phyloP scores from a whole-genome alignment of 1,140 invertebrate species.

The Drosophila saltans region DNA sequence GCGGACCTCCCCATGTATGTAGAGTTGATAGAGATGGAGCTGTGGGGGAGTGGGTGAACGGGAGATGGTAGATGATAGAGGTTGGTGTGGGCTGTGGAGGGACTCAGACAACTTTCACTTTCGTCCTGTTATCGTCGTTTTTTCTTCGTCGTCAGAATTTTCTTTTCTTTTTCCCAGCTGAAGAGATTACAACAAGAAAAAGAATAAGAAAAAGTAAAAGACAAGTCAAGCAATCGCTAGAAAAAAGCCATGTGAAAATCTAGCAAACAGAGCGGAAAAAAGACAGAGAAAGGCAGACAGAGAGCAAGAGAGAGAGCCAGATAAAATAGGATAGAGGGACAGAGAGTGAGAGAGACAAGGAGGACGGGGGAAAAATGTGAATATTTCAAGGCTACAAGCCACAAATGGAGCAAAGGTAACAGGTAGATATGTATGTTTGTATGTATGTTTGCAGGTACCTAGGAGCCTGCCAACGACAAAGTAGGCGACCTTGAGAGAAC shows the following conservation, averaged over 20 bases:
- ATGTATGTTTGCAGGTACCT: constrained; percentile 4
- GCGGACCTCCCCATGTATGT: not conserved
- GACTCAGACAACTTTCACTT: constrained; percentile 73
- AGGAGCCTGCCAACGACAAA: not conserved
- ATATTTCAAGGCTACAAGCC: constrained; percentile 41
- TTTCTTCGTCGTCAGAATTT: constrained; percentile 38
- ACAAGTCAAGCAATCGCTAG: constrained; percentile 46
- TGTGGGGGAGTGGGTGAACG: no score
- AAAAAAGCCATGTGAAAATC: constrained; percentile 66
- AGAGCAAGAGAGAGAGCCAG: not conserved
- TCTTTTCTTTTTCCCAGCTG: constrained; percentile 12
- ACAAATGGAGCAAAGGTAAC: constrained; percentile 28
- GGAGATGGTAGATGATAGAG: not conserved
- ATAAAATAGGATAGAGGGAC: not conserved
- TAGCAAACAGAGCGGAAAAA: constrained; percentile 47
- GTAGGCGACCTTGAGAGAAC: constrained; percentile 46
- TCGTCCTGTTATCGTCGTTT: constrained; percentile 54
- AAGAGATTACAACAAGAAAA: constrained; percentile 36
- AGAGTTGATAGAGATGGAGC: no score
- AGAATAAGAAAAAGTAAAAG: constrained; percentile 22
- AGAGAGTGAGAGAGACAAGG: not conserved
- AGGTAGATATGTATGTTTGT: constrained; percentile 3
- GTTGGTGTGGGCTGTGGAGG: constrained; percentile 32
- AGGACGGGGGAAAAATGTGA: constrained; percentile 5
- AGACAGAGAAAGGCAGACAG: constrained; percentile 10